Conservation (phyloP, 2,113 vertebrate genomes). For the Rhipidura dahli region DNA sequence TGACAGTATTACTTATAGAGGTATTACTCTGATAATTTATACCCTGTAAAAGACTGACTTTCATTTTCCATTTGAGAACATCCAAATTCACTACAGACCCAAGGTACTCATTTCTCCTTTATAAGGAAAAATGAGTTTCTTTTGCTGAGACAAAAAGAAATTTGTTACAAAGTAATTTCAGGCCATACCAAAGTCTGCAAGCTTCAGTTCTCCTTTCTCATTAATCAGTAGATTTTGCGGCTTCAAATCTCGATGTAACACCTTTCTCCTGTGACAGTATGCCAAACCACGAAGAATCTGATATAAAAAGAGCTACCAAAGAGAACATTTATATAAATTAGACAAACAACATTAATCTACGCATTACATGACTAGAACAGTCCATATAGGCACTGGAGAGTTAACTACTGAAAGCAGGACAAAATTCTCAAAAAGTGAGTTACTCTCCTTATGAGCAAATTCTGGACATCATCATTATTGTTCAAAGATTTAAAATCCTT, state of each 20-base stretch:
- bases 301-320: slow-evolving; percentile 91
- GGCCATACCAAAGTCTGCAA: slow-evolving; percentile 93
- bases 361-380: not conserved
- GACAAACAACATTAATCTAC: not conserved
- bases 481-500: not conserved
- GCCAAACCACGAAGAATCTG: slow-evolving; percentile 97
- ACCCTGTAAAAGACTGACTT: not conserved
- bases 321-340: slow-evolving; percentile 42
- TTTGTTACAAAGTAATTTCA: slow-evolving; percentile 13
- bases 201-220: slow-evolving; percentile 94
- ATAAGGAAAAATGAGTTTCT: not conserved
- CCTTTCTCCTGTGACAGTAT: slow-evolving; percentile 95
- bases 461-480: not conserved
- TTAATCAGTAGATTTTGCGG: slow-evolving; percentile 98
- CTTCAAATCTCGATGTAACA: slow-evolving; percentile 95
- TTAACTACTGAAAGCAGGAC: not conserved
- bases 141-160: not conserved
- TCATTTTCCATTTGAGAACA: not conserved
- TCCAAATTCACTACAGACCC: not conserved
- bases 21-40: not conserved
- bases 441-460: not conserved
- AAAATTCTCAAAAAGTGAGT: not conserved
- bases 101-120: not conserved
- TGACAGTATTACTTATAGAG: not conserved
- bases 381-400: not conserved